Base-by-base conservation (phyloP, 1,140 invertebrate genomes). In the Zaprionus tsacasi region DNA sequence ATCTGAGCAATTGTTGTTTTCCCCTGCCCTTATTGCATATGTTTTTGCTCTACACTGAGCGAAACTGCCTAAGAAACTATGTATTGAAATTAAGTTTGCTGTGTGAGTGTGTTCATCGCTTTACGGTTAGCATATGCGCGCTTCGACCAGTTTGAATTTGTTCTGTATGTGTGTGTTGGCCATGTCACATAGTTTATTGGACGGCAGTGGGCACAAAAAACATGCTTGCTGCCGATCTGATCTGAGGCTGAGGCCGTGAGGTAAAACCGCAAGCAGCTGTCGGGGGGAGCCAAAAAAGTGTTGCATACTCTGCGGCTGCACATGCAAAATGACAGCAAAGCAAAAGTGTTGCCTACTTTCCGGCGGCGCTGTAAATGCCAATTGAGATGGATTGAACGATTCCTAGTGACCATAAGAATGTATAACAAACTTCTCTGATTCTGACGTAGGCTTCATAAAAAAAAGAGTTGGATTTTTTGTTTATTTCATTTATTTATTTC, bases 401-500 rank as follows among this genome's bases (percentile, higher is more conserved):
- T n/a, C n/a, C n/a, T n/a, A n/a, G n/a, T n/a, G n/a, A n/a, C n/a
- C n/a, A n/a, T n/a, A n/a, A n/a, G n/a, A n/a, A n/a, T n/a, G n/a
- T n/a, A n/a, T n/a, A n/a, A n/a, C n/a, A n/a, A n/a, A n/a, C n/a
- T n/a, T n/a, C n/a, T n/a, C n/a, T n/a, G n/a, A n/a, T n/a, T n/a
- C n/a, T n/a, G n/a, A n/a, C n/a, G n/a, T n/a, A n/a, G n/a, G n/a
- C n/a, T n/a, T n/a, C n/a, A n/a, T n/a, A n/a, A n/a, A n/a, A n/a
- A n/a, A n/a, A n/a, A n/a, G n/a, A n/a, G n/a, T n/a, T n/a, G n/a
- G n/a, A n/a, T n/a, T n/a, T 27, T 70, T 68, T 78, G 40, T 78
- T 63, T 61, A 17, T 83, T 45, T 82, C 17, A 79, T 82, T 74
- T 78, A 70, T 63, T 78, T 70, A 71, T 78, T 70, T 70, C 52